Base-by-base conservation (phyloP, 2,797 vertebrate species). In the Pampus argenteus region DNA sequence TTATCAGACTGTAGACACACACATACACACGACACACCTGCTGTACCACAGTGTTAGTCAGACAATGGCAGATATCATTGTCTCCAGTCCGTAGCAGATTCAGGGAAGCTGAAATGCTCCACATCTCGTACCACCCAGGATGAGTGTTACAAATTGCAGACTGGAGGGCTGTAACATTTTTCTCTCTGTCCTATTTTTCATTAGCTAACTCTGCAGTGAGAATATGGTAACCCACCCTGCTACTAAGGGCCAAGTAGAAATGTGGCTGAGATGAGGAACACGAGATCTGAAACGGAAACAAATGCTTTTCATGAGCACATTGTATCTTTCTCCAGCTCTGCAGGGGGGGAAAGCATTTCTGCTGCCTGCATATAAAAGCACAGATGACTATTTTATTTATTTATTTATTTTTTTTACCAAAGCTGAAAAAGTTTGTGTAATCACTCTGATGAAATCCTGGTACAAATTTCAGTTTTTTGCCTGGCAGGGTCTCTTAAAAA, bases 111-210 rank as follows among this genome's bases (percentile, higher is more conserved):
- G 42, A 72, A 69, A 71, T 48, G 14, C 59, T 45, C 23, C 56
- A 26, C 3, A 52, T 56, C 31, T 10, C 15, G 48, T 59, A 13
- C 75, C 74, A 79, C 70, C 69, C 74, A 75, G 61, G 50, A 45
- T 49, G 64, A 42, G 58, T 6, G 2, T 15, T n/a, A 48, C 23
- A 60, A 28, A 51, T 61, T 62, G 36, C 49, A 2, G 44, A 36
- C 54, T 45, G 22, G 13, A 58, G 49, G 55, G 47, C 58, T 52
- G 45, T 84, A 50, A 71, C 31, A 81, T 36, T 14, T 26, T 64
- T 71, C 2, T 57, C 59, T 75, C 40, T 44, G 50, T 56, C 45
- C 62, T 72, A 44, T 66, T 82, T 82, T 86, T 82, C 29, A 81
- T 78, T 60, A 70, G 64, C 44, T 45, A 13, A 67, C 65, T 68